Evolutionary conservation across 2,113 vertebrate genomes (phyloP).

Genomic region (Mungos mungo): DNA sequence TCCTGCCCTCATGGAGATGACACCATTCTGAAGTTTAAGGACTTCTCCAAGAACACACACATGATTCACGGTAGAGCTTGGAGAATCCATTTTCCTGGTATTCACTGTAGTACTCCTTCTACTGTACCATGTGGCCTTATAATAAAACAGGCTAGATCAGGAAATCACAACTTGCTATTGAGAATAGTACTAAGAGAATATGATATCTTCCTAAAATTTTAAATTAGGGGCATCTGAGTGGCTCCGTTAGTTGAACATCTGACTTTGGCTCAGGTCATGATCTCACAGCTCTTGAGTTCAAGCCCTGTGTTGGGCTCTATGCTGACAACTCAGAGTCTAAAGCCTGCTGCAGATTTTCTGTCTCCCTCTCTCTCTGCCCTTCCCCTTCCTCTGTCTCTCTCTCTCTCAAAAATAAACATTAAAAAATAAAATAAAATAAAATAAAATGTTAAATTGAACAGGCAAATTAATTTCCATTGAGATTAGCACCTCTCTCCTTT

Average conservation of each 20-base stretch:
- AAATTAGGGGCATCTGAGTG: neutral
- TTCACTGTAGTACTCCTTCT: neutral
- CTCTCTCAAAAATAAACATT: no score
- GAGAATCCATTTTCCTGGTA: neutral
- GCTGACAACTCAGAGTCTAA: no score
- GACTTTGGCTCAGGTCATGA: no score
- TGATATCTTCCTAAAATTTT: conserved; percentile 1
- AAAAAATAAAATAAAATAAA: no score
- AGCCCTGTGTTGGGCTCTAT: no score
- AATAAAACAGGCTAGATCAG: neutral
- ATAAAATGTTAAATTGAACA: neutral
- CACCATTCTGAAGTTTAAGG: neutral
- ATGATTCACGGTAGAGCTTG: neutral
- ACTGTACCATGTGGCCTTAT: neutral
- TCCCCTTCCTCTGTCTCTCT: no score
- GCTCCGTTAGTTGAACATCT: no score
- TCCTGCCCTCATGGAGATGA: neutral
- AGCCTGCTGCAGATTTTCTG: no score
- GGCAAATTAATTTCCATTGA: neutral
- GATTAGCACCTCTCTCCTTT: neutral
- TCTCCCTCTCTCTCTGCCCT: no score
- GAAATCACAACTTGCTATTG: neutral
- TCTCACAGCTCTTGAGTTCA: no score
- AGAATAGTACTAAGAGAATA: conserved; percentile 6
- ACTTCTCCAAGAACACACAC: neutral